These are phyloP conservation scores for Anaspis maculata DNA, from an alignment of 2,888 invertebrate genomes.

Conservation along the genomic window DNA sequence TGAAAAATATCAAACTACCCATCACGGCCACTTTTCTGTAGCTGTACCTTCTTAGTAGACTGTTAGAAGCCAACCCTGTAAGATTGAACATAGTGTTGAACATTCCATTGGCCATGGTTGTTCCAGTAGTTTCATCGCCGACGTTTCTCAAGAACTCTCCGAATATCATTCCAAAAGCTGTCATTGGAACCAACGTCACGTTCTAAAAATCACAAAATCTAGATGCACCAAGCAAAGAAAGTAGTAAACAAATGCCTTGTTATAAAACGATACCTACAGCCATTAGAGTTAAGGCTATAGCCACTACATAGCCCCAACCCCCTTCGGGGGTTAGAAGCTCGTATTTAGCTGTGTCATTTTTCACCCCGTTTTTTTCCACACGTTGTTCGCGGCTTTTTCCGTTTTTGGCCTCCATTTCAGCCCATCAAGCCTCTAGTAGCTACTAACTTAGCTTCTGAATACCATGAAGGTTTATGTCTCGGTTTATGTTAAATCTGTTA, in stretches of 20 bases:
- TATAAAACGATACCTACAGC: too few relatives aligned
- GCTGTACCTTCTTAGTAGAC: slow-evolving; percentile 56
- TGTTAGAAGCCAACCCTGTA: slow-evolving; percentile 58
- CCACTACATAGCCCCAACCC: slow-evolving; percentile 74
- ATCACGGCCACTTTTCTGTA: slow-evolving; percentile 58
- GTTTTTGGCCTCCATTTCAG: too few relatives aligned
- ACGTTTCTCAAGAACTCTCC: slow-evolving; percentile 57
- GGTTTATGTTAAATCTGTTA: too few relatives aligned
- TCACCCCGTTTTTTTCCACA: too few relatives aligned
- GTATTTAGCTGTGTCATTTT: too few relatives aligned
- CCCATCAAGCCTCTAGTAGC: too few relatives aligned
- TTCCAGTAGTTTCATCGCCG: slow-evolving; percentile 61
- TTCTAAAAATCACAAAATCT: too few relatives aligned
- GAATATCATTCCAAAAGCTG: slow-evolving; percentile 63
- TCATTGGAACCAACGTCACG: slow-evolving; percentile 56
- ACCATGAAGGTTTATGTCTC: too few relatives aligned
- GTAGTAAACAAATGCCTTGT: too few relatives aligned
- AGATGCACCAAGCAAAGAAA: too few relatives aligned
- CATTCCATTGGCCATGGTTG: slow-evolving; percentile 61
- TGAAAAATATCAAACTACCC: slow-evolving; percentile 55
- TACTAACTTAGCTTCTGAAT: too few relatives aligned
- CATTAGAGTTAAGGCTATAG: slow-evolving; percentile 62
- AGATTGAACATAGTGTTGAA: slow-evolving; percentile 57
- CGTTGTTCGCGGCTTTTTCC: too few relatives aligned
- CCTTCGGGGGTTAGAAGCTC: slow-evolving; percentile 43